Conservation (phyloP, 2,797 vertebrate species). For the Gambusia yucatana region DNA sequence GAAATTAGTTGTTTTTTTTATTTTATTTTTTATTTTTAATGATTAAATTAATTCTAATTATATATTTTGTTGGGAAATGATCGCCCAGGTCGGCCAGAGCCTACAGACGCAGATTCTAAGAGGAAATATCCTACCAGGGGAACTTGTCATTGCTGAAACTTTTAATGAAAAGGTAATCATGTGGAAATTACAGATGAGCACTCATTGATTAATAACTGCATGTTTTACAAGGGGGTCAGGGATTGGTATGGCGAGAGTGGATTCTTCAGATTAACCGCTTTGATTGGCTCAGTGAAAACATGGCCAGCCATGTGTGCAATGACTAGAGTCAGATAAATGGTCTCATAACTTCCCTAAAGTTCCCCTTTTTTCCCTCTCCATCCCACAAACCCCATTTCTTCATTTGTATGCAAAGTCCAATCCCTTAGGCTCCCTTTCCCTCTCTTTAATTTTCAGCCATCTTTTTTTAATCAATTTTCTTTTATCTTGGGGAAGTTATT, state of each 20-base stretch:
- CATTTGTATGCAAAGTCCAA: slow-evolving; percentile 82
- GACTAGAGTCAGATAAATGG: slow-evolving; percentile 79
- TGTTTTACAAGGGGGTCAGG: slow-evolving; percentile 77
- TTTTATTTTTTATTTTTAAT: slow-evolving; percentile 26
- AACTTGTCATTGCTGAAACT: slow-evolving; percentile 51
- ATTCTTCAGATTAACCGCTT: slow-evolving; percentile 70
- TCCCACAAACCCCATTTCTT: slow-evolving; percentile 64
- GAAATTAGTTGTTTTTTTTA: slow-evolving; percentile 40
- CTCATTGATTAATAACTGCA: slow-evolving; percentile 75
- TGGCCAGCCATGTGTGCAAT: slow-evolving; percentile 60
- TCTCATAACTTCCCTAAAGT: slow-evolving; percentile 80
- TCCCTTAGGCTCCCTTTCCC: slow-evolving; percentile 79
- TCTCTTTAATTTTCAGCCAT: slow-evolving; percentile 84
- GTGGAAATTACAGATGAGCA: slow-evolving; percentile 73
- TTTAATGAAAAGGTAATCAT: slow-evolving; percentile 78
- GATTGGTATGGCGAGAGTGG: slow-evolving; percentile 65
- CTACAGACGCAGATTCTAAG: slow-evolving; percentile 36
- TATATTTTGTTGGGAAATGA: slow-evolving; percentile 40
- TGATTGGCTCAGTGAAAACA: slow-evolving; percentile 79
- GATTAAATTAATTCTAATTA: slow-evolving; percentile 64
- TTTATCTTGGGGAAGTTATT: slow-evolving; percentile 85
- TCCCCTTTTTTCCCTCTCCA: slow-evolving; percentile 60
- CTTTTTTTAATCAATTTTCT: slow-evolving; percentile 86
- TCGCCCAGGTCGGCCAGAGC: slow-evolving; percentile 40
- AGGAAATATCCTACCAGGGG: slow-evolving; percentile 50